Base-by-base conservation (phyloP, 2,113 vertebrate genomes). In the Turdus rufiventris region DNA sequence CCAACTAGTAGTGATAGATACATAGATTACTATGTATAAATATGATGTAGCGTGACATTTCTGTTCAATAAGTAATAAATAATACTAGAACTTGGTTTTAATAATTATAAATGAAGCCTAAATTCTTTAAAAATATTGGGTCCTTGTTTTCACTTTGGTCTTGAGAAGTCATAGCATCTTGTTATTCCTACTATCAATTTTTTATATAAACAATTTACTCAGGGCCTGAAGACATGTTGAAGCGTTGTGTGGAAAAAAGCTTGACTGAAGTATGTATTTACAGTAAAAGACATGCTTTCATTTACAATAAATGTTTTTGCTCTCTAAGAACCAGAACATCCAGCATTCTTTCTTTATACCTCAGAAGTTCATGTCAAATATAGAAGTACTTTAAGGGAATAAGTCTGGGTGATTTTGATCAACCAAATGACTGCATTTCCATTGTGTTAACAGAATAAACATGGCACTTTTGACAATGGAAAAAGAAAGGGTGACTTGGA, bases 341-440 rank as follows among this genome's bases (percentile, higher is more conserved):
- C 40, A 65, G 6, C 18, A 31, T 48, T 57, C 5, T 51, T 73
- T 72, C 34, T 84, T 66, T 34, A 31, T 78, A 50, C 57, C 34
- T 85, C 18, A 38, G 9, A 67, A 75, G 14, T 56, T 71, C 25
- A 21, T n/a, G 18, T 72, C 10, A 79, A 67, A 95, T 82, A 54
- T 50, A 17, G 3, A 79, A 75, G 19, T 58, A 26, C 34, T 56
- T 91, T 53, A 33, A 21, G 12, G 45, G 42, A 56, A 12, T 85
- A 36, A 61, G 5, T 45, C 48, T 20, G 18, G 40, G 12, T 33
- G 5, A 43, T 50, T 58, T 18, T 0, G 0, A 6, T 62, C 23
- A 17, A 34, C 34, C 3, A 3, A 58, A 91, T 47, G 58, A 67
- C 15, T 88, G 48, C 18, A 38, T 79, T 94, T 89, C 40, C 28